Evolutionary conservation across 2,888 invertebrate genomes (phyloP).

Genomic region (Salticus scenicus): DNA sequence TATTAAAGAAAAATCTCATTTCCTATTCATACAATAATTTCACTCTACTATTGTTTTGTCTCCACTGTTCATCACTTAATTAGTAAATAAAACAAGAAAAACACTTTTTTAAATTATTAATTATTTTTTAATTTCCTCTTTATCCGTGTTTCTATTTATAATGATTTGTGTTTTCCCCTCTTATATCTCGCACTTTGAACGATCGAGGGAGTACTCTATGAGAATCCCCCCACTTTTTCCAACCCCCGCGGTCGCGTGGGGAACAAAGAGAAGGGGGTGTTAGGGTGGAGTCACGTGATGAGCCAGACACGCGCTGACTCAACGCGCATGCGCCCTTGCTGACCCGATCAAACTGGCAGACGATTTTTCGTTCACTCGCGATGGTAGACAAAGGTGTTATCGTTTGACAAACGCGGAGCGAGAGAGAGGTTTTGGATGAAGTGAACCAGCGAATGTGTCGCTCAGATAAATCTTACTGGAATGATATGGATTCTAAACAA

Average conservation of each 20-base stretch:
- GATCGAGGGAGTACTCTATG: conserved; percentile 28
- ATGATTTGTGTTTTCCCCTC: neutral
- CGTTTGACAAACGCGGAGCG: neutral
- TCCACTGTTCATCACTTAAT: no score
- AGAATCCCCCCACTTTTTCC: conserved; percentile 7
- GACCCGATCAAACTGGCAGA: conserved; percentile 30
- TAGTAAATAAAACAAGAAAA: no score
- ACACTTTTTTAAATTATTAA: no score
- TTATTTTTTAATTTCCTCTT: no score
- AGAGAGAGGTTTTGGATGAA: neutral
- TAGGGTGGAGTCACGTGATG: conserved; percentile 57
- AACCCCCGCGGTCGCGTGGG: conserved; percentile 18
- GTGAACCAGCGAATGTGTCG: neutral
- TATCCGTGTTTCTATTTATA: neutral
- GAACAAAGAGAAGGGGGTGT: conserved; percentile 30
- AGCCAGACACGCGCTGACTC: conserved; percentile 54
- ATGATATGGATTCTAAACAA: neutral
- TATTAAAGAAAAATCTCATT: no score
- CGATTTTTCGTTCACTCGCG: conserved; percentile 33
- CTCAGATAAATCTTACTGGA: neutral
- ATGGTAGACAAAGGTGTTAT: conserved; percentile 26
- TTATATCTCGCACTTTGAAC: conserved; percentile 27
- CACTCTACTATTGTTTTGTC: no score
- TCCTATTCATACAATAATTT: no score
- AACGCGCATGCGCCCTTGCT: conserved; percentile 52